Evolutionary conservation across 2,113 vertebrate species (phyloP), one percentile per base, ranked within the genome.

Genomic region (Onychostoma macrolepis): DNA sequence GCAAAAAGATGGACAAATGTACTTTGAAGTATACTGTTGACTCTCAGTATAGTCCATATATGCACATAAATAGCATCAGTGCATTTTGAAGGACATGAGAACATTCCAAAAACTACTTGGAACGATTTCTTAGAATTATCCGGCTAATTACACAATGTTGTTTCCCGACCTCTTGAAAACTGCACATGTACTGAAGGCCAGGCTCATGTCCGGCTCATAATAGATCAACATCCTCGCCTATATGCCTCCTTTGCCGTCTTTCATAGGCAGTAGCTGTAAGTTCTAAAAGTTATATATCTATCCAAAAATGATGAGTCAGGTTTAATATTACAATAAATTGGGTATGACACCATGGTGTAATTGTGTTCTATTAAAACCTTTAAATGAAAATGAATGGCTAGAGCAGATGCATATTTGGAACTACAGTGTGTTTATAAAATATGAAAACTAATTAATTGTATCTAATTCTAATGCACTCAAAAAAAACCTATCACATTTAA

Each of bases 1-100:
- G 28, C n/a, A 41, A 17, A 58, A 48, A 82, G n/a, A 82, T 67
- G 41, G 24, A 17, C 61, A 67, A 82, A 82, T 82, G 80, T 61
- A 67, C 38, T 63, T 26, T 81, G 12, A 81, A 81, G 58, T 81
- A 81, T 81, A 65, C 24, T n/a, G 11, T 56, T 24, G 43, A 76
- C 74, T 76, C 74, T 76, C 33, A 3, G 56, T 41, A 15, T 28
- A 65, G 56, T 19, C 61, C 43, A 26, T 45, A 30, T 11, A 63
- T 81, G 28, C 15, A 65, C 58, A 65, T 13, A 45, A 76, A 76
- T 76, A 76, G 72, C 38, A 45, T 78, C 8, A 41, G 26, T 61
- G 53, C 61, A 15, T n/a, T 26, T 24, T 81, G 4, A 24, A 43
- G 38, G 17, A 30, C 6, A 45, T 80, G 5, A 38, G 33, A 80